Conservation (phyloP, 2,113 vertebrate genomes). For the Paramisgurnus dabryanus region DNA sequence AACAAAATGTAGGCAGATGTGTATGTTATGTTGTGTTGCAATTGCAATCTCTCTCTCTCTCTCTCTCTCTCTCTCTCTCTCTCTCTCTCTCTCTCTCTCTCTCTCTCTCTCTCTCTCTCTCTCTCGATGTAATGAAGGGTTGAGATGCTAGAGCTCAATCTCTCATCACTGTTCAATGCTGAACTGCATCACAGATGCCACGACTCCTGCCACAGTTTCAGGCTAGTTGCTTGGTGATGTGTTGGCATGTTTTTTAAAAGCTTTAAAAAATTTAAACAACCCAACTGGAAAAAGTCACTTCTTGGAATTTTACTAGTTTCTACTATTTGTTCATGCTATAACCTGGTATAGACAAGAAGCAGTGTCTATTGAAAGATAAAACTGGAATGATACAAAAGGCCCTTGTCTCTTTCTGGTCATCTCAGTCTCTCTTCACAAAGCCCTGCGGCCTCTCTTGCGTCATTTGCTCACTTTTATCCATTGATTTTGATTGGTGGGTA, state of each 20-base stretch:
- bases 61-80: not conserved
- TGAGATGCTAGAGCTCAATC: constrained; percentile 42
- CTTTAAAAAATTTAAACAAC: not conserved
- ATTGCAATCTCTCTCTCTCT: not conserved
- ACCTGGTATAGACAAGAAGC: constrained; percentile 29
- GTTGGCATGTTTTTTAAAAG: not conserved
- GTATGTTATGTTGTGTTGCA: constrained; percentile 12
- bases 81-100: not conserved
- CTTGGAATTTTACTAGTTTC: not conserved
- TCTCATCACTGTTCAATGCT: constrained; percentile 55
- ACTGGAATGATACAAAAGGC: constrained; percentile 34
- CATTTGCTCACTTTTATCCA: constrained; percentile 24
- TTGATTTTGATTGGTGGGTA: not conserved
- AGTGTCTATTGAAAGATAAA: constrained; percentile 39
- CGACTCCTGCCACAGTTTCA: constrained; percentile 22
- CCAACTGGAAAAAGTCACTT: not conserved
- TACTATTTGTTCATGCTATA: not conserved
- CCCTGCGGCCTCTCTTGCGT: constrained; percentile 17
- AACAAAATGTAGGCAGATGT: not conserved
- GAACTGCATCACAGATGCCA: constrained; percentile 25
- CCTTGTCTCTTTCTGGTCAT: constrained; percentile 30
- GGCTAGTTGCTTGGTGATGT: not conserved
- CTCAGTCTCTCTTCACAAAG: not conserved
- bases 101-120: not conserved
- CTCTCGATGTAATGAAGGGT: constrained; percentile 37